Evolutionary conservation across 2,113 vertebrate species (phyloP).

Genomic region (Emydocephalus ijimae): DNA sequence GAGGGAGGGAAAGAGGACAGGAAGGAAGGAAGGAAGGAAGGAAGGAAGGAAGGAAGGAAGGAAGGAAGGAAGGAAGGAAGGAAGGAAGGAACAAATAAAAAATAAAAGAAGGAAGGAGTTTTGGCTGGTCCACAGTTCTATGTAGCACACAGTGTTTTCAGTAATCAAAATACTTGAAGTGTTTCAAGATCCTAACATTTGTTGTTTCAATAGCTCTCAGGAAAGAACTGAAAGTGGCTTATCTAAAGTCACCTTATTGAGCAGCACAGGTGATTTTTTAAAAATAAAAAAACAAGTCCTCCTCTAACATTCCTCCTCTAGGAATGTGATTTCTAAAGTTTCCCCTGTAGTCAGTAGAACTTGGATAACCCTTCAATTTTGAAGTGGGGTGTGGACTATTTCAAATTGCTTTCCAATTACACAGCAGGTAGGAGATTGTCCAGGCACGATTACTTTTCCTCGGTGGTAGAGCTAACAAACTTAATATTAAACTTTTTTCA

Average conservation of each 20-base stretch:
- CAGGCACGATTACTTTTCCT: conserved; percentile 19
- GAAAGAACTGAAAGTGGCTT: neutral
- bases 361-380: neutral
- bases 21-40: neutral
- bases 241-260: neutral
- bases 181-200: neutral
- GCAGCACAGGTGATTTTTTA: neutral
- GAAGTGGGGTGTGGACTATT: neutral
- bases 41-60: neutral
- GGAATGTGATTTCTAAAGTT: neutral
- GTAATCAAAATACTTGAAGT: neutral
- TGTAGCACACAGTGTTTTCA: neutral
- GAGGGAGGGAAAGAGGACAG: neutral
- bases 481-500: conserved; percentile 27
- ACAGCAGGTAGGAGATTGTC: neutral
- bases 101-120: neutral
- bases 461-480: conserved; percentile 15
- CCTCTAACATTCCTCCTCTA: neutral
- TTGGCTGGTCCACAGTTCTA: neutral
- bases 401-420: neutral
- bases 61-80: neutral
- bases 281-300: neutral
- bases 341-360: neutral
- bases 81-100: neutral
- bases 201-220: neutral